Base-by-base conservation (phyloP, 2,113 vertebrate species). In the Propithecus coquereli region DNA sequence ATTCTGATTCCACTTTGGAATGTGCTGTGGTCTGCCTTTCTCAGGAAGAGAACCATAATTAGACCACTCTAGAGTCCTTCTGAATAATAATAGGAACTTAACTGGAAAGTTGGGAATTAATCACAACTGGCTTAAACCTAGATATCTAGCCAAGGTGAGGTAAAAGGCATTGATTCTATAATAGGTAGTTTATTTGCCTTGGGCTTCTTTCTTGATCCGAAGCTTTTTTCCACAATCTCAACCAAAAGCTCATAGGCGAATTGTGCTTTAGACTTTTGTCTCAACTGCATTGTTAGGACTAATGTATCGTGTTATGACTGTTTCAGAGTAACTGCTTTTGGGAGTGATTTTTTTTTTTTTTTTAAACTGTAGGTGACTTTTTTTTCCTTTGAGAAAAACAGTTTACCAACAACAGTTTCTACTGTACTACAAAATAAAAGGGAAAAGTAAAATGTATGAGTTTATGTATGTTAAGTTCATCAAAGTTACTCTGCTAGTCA, bases 311-410 rank as follows among this genome's bases (percentile, higher is more conserved):
- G 34, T 43, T 76, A 5, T 37, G 40, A 54, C 40, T 70, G 8
- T 71, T 87, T 96, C 45, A 92, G 18, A 87, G 23, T 95, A 90
- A 47, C 25, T 88, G 40, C 76, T 96, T 80, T 70, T 5, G 82
- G 34, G 43, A 81, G 32, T 76, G 7, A 20, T 68, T 57, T 37
- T 81, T 84, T 74, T 80, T 91, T 54, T 80, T 91, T 54, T 57
- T 61, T 76, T 50, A 27, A 73, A 87, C 47, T 68, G 14, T 17
- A 76, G 16, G 37, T 68, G 45, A 70, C 17, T 94, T 79, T 91
- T 66, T 79, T 40, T 94, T 76, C 52, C 52, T 80, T 57, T 65
- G 34, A 71, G 83, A 73, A 93, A 92, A 95, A 45, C 54, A 37
- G 45, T 85, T 94, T 94, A 71, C 63, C 10, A 81, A 52, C 9